These are phyloP conservation scores for Hesperia comma DNA, from an alignment of 2,888 invertebrate species.

Conservation along the genomic window DNA sequence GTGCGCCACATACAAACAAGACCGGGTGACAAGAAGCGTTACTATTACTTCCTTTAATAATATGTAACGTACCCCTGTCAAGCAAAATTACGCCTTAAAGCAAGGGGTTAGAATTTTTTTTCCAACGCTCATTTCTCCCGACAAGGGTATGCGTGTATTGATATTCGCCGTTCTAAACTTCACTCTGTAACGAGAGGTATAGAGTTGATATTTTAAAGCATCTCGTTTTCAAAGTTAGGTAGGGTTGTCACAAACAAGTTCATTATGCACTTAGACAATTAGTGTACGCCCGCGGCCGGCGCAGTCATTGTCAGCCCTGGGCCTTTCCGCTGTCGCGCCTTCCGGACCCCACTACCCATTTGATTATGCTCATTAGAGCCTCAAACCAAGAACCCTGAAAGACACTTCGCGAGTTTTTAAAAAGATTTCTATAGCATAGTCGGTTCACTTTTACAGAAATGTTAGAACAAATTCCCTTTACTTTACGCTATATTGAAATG, in stretches of 20 bases:
- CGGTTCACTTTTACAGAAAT: constrained; percentile 28
- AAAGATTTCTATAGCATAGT: constrained; percentile 35
- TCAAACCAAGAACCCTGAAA: constrained; percentile 37
- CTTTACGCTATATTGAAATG: constrained; percentile 32
- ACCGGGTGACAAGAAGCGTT: constrained; percentile 64
- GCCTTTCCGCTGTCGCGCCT: constrained; percentile 69
- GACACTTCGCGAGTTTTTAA: constrained; percentile 35
- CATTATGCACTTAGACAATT: constrained; percentile 83
- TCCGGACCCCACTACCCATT: constrained; percentile 52
- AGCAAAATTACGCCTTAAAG: constrained; percentile 47
- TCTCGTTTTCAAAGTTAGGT: constrained; percentile 50
- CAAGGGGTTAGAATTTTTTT: constrained; percentile 40
- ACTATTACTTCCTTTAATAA: constrained; percentile 56
- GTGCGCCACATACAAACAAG: constrained; percentile 61
- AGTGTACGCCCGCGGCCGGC: constrained; percentile 71
- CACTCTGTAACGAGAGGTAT: constrained; percentile 43
- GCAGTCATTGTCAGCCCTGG: constrained; percentile 63
- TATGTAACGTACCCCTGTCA: constrained; percentile 40
- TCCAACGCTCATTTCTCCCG: background rate
- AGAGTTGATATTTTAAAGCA: constrained; percentile 47
- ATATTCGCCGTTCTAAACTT: constrained; percentile 48
- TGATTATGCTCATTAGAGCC: constrained; percentile 56
- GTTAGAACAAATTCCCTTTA: constrained; percentile 35
- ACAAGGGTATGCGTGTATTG: constrained; percentile 35
- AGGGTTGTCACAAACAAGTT: constrained; percentile 77